These are phyloP conservation scores for Thereuonema tuberculata DNA, from an alignment of 1,140 invertebrate genomes.

Conservation along the genomic window DNA sequence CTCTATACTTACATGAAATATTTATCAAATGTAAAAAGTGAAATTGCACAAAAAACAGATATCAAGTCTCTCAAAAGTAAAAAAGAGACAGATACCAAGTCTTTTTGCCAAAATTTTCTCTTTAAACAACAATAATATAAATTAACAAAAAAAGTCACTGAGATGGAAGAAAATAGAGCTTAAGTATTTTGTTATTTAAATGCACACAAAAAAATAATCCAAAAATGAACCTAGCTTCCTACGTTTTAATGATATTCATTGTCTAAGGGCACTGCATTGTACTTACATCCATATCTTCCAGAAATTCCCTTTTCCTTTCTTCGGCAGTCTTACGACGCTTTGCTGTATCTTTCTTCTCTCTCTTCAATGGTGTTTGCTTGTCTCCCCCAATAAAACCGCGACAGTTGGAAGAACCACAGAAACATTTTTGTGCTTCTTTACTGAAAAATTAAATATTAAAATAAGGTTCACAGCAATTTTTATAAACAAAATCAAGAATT, in stretches of 20 bases:
- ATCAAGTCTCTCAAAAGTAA: too few relatives aligned
- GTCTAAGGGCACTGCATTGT: background rate
- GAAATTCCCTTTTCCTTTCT: constrained; percentile 11
- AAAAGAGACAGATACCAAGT: too few relatives aligned
- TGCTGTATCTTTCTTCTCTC: constrained; percentile 32
- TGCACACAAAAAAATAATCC: background rate
- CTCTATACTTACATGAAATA: too few relatives aligned
- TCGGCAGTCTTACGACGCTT: constrained; percentile 9
- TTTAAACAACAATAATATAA: too few relatives aligned
- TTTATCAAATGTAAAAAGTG: too few relatives aligned
- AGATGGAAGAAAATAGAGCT: too few relatives aligned
- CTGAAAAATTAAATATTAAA: constrained; percentile 37
- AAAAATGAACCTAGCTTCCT: background rate
- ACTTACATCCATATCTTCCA: constrained; percentile 16
- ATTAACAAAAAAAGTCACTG: too few relatives aligned
- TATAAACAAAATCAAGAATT: background rate
- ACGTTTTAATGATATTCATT: too few relatives aligned
- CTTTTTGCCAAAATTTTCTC: too few relatives aligned
- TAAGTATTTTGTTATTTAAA: too few relatives aligned
- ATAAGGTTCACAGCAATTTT: too few relatives aligned
- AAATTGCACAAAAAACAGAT: too few relatives aligned
- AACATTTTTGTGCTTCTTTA: constrained; percentile 88
- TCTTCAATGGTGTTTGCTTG: constrained; percentile 42
- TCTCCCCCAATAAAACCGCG: constrained; percentile 80
- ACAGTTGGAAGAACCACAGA: constrained; percentile 71